These are phyloP conservation scores for Cerastoderma edule DNA, from an alignment of 2,888 invertebrate genomes.

Conservation along the genomic window DNA sequence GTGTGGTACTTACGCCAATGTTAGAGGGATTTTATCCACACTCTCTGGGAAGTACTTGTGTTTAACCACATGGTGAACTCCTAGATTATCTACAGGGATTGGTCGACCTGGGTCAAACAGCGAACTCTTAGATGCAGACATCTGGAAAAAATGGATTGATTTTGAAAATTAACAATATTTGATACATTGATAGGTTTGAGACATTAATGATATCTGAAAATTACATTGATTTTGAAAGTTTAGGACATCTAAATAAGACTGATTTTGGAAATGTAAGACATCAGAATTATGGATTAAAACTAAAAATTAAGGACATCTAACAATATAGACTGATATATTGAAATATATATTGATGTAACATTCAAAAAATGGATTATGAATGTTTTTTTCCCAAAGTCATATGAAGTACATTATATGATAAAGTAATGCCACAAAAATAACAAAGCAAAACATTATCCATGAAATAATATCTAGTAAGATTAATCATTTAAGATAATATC, in stretches of 20 bases:
- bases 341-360: no score
- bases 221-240: no score
- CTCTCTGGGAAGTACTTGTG: slow-evolving; percentile 92
- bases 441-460: no score
- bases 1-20: slow-evolving; percentile 90
- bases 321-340: no score
- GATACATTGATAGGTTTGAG: neutral
- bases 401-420: no score
- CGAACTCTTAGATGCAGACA: slow-evolving; percentile 71
- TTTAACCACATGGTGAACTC: slow-evolving; percentile 88
- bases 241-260: no score
- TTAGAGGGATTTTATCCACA: slow-evolving; percentile 91
- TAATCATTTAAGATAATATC: neutral
- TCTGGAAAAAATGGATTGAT: slow-evolving; percentile 45
- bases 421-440: no score
- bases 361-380: no score
- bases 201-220: neutral
- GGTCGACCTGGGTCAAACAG: slow-evolving; percentile 87
- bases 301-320: no score
- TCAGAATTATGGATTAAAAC: no score
- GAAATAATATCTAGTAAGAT: neutral
- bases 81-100: slow-evolving; percentile 90
- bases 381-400: no score
- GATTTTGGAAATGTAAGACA: no score
- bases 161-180: neutral